Conservation (phyloP, 2,797 vertebrate species). For the Selene dorsalis region DNA sequence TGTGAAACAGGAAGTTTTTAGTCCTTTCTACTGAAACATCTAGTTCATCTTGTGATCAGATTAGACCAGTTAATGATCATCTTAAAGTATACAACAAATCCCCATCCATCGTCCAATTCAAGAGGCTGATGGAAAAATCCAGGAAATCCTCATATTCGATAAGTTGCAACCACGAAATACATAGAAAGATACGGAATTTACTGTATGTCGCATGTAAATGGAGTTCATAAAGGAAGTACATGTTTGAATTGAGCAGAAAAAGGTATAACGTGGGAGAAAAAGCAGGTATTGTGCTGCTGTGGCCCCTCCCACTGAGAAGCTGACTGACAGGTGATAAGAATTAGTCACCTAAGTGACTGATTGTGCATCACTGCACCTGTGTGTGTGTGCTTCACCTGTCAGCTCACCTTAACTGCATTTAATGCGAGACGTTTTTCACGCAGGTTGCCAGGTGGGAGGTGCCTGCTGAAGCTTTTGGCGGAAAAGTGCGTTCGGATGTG, state of each 20-base stretch:
- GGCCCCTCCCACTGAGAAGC: background rate
- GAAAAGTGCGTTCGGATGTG: conserved; percentile 3
- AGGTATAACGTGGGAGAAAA: background rate
- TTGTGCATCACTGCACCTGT: conserved; percentile 34
- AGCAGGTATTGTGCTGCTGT: no score
- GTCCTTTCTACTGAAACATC: no score
- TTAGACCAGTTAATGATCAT: no score
- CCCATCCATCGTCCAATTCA: no score
- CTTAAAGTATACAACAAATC: no score
- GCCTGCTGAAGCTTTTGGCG: conserved; percentile 69
- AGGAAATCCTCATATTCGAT: no score
- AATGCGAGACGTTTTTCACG: conserved; percentile 52
- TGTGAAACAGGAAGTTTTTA: no score
- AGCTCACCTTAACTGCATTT: conserved; percentile 59
- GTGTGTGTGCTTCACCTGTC: conserved; percentile 51
- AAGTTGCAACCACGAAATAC: background rate
- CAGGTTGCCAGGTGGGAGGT: conserved; percentile 71
- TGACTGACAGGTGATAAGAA: conserved; percentile 25
- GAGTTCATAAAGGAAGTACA: no score
- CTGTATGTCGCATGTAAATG: background rate
- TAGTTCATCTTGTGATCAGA: no score
- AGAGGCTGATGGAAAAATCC: no score
- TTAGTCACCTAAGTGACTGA: conserved; percentile 40
- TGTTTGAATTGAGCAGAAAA: background rate
- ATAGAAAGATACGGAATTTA: background rate